phyloP scores from a whole-genome alignment of 1,140 invertebrate species.

The Octopus bimaculoides region DNA sequence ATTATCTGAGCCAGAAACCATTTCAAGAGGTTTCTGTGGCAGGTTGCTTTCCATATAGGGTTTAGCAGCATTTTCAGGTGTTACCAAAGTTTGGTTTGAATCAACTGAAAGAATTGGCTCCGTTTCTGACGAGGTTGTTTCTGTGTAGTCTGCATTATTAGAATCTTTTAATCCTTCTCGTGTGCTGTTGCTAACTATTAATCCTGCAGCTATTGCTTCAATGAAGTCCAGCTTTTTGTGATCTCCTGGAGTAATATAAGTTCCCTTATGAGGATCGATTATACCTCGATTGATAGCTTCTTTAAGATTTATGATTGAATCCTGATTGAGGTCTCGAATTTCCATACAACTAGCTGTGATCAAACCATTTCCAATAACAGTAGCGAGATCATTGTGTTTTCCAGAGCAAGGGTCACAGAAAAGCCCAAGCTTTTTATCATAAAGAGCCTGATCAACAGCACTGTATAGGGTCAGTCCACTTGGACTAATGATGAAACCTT shows the following conservation, averaged over 20 bases:
- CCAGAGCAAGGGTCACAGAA: constrained; percentile 72
- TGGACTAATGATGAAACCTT: constrained; percentile 47
- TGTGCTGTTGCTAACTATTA: constrained; percentile 55
- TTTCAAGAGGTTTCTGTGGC: no score
- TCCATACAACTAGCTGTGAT: constrained; percentile 73
- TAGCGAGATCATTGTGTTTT: constrained; percentile 76
- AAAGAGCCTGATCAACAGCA: constrained; percentile 82
- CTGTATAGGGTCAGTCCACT: constrained; percentile 73
- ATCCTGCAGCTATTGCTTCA: constrained; percentile 78
- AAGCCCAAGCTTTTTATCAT: constrained; percentile 77
- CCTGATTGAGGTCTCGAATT: constrained; percentile 57
- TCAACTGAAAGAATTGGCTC: no score
- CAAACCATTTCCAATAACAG: constrained; percentile 67
- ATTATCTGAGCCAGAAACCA: no score
- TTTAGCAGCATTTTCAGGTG: no score
- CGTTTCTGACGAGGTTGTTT: background rate
- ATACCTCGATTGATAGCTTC: constrained; percentile 72
- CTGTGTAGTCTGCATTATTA: background rate
- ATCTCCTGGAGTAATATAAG: constrained; percentile 61
- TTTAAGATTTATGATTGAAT: constrained; percentile 39
- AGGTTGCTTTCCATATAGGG: no score
- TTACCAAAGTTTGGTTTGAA: no score
- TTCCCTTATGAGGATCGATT: constrained; percentile 71
- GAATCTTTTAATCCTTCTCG: constrained; percentile 40
- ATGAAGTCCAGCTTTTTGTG: constrained; percentile 60